Percentiles rank a stretch among this genome's conserved stretches.
Conservation (phyloP, 2,797 vertebrate genomes). For the Enteromius unitaeniatus region DNA sequence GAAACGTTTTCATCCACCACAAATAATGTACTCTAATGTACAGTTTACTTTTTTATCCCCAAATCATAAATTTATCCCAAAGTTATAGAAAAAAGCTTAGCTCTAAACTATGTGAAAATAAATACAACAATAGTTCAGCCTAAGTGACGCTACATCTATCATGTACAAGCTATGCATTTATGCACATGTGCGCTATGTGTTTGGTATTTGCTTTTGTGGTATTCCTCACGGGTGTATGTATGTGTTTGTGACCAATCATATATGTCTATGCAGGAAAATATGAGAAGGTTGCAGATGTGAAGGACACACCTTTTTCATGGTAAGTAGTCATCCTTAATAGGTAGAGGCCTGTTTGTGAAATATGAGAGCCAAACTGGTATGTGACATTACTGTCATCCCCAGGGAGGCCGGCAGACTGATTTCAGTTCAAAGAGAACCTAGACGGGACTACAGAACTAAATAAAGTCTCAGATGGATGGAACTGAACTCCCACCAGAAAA, state of each 20-base stretch:
- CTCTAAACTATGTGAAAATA: background rate
- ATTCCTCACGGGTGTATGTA: background rate
- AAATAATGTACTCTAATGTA: background rate
- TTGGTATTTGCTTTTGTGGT: conserved; percentile 37
- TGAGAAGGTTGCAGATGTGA: conserved; percentile 90
- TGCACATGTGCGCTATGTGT: background rate
- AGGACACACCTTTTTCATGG: conserved; percentile 94
- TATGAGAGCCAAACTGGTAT: conserved; percentile 86
- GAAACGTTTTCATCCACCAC: background rate
- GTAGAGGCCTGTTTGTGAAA: conserved; percentile 92
- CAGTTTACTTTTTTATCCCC: background rate
- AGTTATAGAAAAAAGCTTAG: background rate
- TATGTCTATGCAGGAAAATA: conserved; percentile 69
- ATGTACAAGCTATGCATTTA: background rate
- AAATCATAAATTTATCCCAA: background rate
- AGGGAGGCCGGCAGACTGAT: conserved; percentile 87
- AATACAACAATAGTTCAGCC: background rate
- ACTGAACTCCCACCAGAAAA: conserved; percentile 71
- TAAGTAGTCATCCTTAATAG: conserved; percentile 98
- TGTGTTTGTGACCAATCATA: conserved; percentile 20
- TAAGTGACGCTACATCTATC: background rate
- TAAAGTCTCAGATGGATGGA: conserved; percentile 83
- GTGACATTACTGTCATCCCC: conserved; percentile 95
- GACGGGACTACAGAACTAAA: conserved; percentile 80
- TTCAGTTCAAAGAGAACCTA: conserved; percentile 76